phyloP scores from a whole-genome alignment of 1,140 invertebrate genomes.

The Hyposmocoma kahamanoa region DNA sequence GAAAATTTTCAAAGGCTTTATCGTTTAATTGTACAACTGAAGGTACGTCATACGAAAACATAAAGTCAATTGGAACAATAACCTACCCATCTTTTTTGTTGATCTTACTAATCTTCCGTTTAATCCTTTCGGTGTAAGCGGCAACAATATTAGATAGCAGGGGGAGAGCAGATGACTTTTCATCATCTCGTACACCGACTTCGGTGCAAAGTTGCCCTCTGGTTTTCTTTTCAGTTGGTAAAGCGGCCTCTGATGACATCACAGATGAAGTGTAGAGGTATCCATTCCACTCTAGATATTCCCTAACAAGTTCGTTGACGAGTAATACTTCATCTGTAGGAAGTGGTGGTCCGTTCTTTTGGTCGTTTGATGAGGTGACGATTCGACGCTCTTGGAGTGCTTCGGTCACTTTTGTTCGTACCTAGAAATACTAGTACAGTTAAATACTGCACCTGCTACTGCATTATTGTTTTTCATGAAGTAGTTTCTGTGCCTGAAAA shows the following conservation, averaged over 20 bases:
- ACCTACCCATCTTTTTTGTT: too few species aligned
- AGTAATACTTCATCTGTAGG: conserved; percentile 67
- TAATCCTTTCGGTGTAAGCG: conserved; percentile 60
- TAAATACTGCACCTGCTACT: not conserved
- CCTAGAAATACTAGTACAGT: conserved; percentile 24
- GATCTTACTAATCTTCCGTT: conserved; percentile 49
- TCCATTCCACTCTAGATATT: conserved; percentile 74
- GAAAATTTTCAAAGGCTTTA: too few species aligned
- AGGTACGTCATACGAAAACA: too few species aligned
- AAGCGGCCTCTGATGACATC: conserved; percentile 56
- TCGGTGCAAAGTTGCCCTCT: conserved; percentile 44
- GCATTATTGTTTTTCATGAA: not conserved
- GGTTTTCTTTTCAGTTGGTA: conserved; percentile 30
- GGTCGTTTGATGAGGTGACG: not conserved
- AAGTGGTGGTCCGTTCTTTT: conserved; percentile 26
- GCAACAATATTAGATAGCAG: conserved; percentile 54
- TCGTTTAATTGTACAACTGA: too few species aligned
- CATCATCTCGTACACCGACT: conserved; percentile 59
- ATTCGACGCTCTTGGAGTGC: conserved; percentile 37
- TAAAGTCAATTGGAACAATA: too few species aligned
- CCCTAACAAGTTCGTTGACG: conserved; percentile 71
- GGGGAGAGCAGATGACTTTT: conserved; percentile 51
- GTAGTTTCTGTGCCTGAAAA: too few species aligned
- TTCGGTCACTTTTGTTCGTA: conserved; percentile 52
- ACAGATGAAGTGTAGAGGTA: conserved; percentile 73